Conservation (phyloP, 2,797 vertebrate species). For the Crocidura indochinensis region DNA sequence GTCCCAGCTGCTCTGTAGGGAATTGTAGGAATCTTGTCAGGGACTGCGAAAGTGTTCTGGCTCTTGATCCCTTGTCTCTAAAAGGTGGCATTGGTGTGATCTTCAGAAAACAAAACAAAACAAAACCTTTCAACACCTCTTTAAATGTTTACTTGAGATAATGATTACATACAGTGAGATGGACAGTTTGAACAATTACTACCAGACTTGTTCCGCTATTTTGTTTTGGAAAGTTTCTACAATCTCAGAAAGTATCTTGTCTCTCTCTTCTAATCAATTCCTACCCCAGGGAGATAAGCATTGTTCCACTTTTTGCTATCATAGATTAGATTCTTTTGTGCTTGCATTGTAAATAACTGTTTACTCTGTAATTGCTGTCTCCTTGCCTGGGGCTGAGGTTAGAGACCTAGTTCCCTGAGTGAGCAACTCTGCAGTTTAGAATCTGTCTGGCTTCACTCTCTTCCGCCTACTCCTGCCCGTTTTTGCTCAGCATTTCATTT, state of each 20-base stretch:
- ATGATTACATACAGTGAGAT: neutral
- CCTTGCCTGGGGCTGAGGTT: neutral
- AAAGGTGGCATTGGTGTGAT: neutral
- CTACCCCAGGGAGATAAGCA: neutral
- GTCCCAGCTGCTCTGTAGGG: too few species aligned
- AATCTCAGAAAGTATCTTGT: neutral
- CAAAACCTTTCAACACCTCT: neutral
- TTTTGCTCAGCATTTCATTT: neutral
- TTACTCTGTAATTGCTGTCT: neutral
- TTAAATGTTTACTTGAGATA: conserved; percentile 10
- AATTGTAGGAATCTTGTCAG: too few species aligned
- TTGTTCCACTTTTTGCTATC: conserved; percentile 6
- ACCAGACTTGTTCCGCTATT: neutral
- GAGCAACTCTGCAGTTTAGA: neutral
- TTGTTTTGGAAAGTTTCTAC: neutral
- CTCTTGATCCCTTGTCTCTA: neutral
- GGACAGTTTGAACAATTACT: neutral
- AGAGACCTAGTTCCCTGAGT: neutral
- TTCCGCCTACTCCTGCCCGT: too few species aligned
- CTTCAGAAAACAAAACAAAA: neutral
- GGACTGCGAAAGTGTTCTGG: neutral
- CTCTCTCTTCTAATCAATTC: neutral
- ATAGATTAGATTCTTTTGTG: conserved; percentile 2
- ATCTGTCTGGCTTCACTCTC: neutral
- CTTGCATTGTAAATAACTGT: conserved; percentile 9